phyloP scores from a whole-genome alignment of 1,140 invertebrate genomes.

The Musca domestica region DNA sequence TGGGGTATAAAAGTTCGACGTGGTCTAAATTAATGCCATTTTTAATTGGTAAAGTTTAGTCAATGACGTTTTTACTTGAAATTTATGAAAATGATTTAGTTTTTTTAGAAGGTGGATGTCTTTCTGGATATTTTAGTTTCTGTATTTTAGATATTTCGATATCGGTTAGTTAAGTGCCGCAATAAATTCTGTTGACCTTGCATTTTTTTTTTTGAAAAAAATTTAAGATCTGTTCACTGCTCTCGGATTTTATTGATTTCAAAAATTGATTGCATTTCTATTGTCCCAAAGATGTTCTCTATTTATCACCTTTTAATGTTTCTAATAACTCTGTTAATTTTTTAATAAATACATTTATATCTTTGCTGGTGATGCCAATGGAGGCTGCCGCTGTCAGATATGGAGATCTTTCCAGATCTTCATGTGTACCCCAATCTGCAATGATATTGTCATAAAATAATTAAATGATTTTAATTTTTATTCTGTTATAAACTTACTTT shows the following conservation, averaged over 20 bases:
- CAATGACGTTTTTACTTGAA: too few species aligned
- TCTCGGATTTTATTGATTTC: constrained; percentile 7
- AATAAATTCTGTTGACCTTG: too few species aligned
- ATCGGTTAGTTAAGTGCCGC: too few species aligned
- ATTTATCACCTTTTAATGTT: neutral
- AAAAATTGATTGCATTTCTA: neutral
- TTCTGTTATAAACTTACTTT: constrained; percentile 26
- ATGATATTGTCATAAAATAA: neutral
- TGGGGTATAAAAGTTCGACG: too few species aligned
- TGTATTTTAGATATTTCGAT: too few species aligned
- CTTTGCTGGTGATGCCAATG: constrained; percentile 39
- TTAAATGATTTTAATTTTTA: neutral
- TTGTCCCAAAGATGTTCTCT: neutral
- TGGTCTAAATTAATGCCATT: too few species aligned
- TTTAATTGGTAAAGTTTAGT: too few species aligned
- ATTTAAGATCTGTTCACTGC: too few species aligned
- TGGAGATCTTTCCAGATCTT: constrained; percentile 28
- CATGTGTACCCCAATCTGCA: constrained; percentile 51
- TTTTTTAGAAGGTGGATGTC: too few species aligned
- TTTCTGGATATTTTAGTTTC: too few species aligned
- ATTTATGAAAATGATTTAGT: too few species aligned
- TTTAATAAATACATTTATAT: constrained; percentile 49
- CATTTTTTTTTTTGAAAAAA: too few species aligned
- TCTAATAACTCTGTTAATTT: constrained; percentile 45
- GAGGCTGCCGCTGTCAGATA: constrained; percentile 52